Conservation (phyloP, 2,888 invertebrate genomes). For the Lapara coniferarum region DNA sequence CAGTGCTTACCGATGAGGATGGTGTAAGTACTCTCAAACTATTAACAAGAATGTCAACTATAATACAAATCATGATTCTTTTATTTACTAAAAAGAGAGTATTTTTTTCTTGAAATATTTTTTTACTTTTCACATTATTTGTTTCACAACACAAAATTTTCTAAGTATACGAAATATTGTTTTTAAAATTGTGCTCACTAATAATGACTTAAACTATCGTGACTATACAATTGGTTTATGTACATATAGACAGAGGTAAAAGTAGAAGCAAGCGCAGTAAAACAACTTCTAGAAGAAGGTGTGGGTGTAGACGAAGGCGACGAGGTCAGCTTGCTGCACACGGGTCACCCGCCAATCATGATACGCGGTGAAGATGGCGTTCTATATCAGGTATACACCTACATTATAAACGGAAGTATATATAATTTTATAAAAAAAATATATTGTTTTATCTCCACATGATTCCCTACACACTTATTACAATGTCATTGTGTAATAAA, state of each 20-base stretch:
- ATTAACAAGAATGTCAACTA: not conserved
- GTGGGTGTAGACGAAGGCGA: conserved; percentile 72
- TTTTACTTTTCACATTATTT: too few species aligned
- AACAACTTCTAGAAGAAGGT: conserved; percentile 77
- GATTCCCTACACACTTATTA: too few species aligned
- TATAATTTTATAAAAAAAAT: too few species aligned
- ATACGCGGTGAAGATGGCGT: conserved; percentile 94
- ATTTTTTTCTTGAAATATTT: too few species aligned
- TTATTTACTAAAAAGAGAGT: too few species aligned
- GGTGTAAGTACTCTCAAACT: conserved; percentile 60
- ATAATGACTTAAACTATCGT: not conserved
- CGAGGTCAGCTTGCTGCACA: conserved; percentile 66
- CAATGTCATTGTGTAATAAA: too few species aligned
- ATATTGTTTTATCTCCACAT: too few species aligned
- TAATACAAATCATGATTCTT: not conserved
- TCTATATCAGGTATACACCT: conserved; percentile 84
- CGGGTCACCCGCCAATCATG: conserved; percentile 86
- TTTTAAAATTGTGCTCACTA: too few species aligned
- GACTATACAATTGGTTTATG: not conserved
- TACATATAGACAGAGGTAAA: conserved; percentile 69
- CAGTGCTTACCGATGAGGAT: conserved; percentile 77
- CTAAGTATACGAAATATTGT: too few species aligned
- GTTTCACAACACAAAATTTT: too few species aligned
- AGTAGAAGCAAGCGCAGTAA: conserved; percentile 84
- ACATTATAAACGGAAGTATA: too few species aligned